Evolutionary conservation across 2,797 vertebrate species (phyloP).

Genomic region (Dermochelys coriacea): DNA sequence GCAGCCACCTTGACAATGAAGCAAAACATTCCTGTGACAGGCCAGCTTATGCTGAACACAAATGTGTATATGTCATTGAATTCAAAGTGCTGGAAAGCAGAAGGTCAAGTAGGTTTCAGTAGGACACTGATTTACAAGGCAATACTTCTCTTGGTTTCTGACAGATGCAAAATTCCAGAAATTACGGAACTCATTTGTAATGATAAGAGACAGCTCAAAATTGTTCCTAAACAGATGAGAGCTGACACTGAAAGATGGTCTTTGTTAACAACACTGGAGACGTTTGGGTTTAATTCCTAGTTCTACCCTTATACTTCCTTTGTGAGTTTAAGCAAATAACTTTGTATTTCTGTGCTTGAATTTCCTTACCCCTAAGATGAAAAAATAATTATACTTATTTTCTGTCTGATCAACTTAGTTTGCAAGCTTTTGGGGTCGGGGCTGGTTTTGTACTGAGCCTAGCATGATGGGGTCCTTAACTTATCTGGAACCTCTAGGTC

Average conservation of each 20-base stretch:
- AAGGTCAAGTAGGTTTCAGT: background rate
- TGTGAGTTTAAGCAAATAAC: background rate
- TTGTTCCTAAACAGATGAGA: background rate
- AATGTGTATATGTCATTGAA: background rate
- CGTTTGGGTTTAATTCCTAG: background rate
- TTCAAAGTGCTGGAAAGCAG: background rate
- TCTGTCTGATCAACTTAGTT: background rate
- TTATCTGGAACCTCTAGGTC: background rate
- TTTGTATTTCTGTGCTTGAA: background rate
- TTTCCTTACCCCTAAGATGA: background rate
- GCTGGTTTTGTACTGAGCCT: background rate
- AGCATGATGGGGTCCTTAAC: background rate
- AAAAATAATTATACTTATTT: background rate
- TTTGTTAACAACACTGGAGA: background rate
- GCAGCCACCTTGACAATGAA: background rate
- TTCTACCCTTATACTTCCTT: background rate
- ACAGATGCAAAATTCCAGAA: background rate
- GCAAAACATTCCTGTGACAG: background rate
- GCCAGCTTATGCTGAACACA: background rate
- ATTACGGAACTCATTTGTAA: background rate
- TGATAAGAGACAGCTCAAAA: background rate
- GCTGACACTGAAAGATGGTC: background rate
- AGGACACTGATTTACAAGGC: background rate
- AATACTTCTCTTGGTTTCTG: background rate
- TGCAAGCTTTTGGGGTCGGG: background rate